These are phyloP conservation scores for Tokudaia tokunoshimensis DNA, from an alignment of 2,797 vertebrate genomes.

Conservation along the genomic window DNA sequence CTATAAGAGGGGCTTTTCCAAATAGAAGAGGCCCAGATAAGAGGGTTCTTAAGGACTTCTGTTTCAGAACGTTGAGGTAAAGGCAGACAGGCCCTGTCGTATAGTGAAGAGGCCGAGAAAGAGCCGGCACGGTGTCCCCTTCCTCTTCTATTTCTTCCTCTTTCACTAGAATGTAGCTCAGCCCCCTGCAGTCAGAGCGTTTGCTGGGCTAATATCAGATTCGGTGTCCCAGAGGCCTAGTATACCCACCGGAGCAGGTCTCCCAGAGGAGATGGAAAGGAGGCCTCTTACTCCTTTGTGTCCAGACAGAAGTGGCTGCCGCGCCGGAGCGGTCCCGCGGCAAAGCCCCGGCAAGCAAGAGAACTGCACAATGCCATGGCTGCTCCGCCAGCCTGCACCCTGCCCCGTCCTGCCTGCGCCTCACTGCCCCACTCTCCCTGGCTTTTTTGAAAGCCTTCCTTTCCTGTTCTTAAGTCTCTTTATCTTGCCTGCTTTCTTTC, in stretches of 20 bases:
- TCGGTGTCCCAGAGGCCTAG: slow-evolving; percentile 47
- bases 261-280: slow-evolving; percentile 62
- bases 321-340: slow-evolving; percentile 76
- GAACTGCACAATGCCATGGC: slow-evolving; percentile 83
- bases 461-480: slow-evolving; percentile 15
- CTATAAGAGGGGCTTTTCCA: slow-evolving; percentile 44
- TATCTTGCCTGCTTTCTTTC: slow-evolving; percentile 28
- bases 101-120: neutral
- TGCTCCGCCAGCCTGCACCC: slow-evolving; percentile 68
- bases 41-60: neutral
- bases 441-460: neutral
- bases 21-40: neutral
- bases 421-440: neutral
- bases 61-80: slow-evolving; percentile 33
- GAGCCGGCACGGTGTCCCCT: neutral
- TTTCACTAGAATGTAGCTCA: slow-evolving; percentile 50
- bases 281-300: slow-evolving; percentile 84
- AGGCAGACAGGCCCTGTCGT: neutral
- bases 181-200: slow-evolving; percentile 8
- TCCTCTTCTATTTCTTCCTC: slow-evolving; percentile 50
- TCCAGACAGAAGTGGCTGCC: slow-evolving; percentile 80
- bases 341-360: slow-evolving; percentile 75
- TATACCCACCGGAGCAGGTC: slow-evolving; percentile 71
- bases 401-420: slow-evolving; percentile 45
- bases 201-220: slow-evolving; percentile 36